A percentile compares a stretch with the other conserved stretches of the same genome.
These are phyloP conservation scores for Montipora efflorescens DNA, from an alignment of 64 coral and sea anemone species.

Conservation along the genomic window DNA sequence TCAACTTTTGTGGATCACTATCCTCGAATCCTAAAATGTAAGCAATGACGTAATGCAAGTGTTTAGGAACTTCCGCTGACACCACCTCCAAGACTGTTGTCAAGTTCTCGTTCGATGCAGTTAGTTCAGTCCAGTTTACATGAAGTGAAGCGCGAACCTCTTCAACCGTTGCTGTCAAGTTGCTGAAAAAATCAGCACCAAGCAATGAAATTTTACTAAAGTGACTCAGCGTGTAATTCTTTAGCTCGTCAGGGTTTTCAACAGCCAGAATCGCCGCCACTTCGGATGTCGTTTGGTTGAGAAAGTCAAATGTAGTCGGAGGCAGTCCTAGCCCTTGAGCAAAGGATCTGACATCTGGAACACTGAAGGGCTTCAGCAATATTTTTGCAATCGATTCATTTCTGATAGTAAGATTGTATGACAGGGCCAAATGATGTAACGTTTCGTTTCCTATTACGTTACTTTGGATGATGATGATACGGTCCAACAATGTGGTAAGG, in stretches of 20 bases:
- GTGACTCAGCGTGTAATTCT: neutral
- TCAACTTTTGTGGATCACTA: neutral
- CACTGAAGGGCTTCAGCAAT: neutral
- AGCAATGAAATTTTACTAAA: neutral
- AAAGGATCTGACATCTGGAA: neutral
- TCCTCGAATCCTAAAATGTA: neutral
- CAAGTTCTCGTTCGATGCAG: neutral
- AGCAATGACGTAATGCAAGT: neutral
- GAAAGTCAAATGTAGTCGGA: neutral
- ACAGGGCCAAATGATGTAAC: neutral
- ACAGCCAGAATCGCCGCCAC: neutral
- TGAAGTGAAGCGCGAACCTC: neutral
- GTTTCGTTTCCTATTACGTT: neutral
- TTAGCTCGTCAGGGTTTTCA: neutral
- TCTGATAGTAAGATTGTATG: neutral
- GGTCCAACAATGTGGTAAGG: neutral
- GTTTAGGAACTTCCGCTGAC: neutral
- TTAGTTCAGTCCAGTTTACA: neutral
- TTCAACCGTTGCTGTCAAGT: neutral
- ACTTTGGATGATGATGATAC: neutral
- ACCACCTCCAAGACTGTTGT: slow-evolving; percentile 12
- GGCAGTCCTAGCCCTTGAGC: neutral
- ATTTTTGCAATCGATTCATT: neutral
- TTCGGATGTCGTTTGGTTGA: slow-evolving; percentile 13
- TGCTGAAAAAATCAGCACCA: neutral